Percentiles rank a stretch among this genome's conserved stretches.
Evolutionary conservation across 2,797 vertebrate species (phyloP).

Genomic region (Psittacula echo): DNA sequence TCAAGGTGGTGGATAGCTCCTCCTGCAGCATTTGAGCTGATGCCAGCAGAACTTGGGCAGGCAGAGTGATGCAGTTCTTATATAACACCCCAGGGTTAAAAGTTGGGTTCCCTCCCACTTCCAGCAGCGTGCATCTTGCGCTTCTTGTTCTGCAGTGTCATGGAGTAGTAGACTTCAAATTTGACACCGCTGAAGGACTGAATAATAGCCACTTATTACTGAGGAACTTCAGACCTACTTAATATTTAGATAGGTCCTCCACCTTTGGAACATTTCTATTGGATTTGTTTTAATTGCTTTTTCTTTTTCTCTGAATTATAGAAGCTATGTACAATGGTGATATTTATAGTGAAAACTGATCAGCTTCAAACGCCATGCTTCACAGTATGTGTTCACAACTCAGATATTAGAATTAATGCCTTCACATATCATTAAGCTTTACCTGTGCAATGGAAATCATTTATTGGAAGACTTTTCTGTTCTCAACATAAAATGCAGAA

Average conservation of each 20-base stretch:
- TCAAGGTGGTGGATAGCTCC: background rate
- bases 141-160: background rate
- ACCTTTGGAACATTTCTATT: background rate
- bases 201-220: background rate
- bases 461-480: background rate
- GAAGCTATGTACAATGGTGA: background rate
- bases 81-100: background rate
- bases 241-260: background rate
- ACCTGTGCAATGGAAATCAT: background rate
- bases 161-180: background rate
- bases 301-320: background rate
- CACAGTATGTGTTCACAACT: background rate
- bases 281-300: background rate
- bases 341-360: background rate
- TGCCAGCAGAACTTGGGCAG: conserved; percentile 1
- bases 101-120: background rate
- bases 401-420: background rate
- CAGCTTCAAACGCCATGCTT: background rate
- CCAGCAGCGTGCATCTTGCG: background rate
- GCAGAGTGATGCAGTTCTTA: conserved; percentile 30
- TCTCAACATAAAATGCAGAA: background rate
- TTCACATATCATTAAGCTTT: background rate
- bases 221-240: background rate
- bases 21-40: background rate
- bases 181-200: background rate